Evolutionary conservation across 2,888 invertebrate species (phyloP).

Genomic region (Drosophila subquinaria): DNA sequence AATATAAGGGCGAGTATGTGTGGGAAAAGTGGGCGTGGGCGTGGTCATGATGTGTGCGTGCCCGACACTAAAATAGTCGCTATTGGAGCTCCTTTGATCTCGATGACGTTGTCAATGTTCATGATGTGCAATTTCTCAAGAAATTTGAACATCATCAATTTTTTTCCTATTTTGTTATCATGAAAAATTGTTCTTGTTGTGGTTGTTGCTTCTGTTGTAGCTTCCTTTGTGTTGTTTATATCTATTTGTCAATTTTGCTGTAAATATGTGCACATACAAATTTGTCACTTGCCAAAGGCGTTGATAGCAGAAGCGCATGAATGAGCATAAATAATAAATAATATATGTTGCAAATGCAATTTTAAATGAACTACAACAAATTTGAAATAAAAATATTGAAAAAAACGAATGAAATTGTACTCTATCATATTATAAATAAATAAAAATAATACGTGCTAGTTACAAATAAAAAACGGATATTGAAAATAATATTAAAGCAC

Average conservation of each 20-base stretch:
- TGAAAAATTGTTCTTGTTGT: constrained; percentile 28
- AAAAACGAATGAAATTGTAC: neutral
- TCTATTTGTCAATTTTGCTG: constrained; percentile 55
- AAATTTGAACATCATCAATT: constrained; percentile 77
- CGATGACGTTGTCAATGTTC: constrained; percentile 70
- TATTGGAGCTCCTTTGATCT: constrained; percentile 67
- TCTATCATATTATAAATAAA: neutral
- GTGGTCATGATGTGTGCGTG: constrained; percentile 27
- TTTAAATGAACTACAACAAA: neutral
- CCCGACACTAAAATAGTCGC: constrained; percentile 60
- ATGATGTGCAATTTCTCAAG: constrained; percentile 70
- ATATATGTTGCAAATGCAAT: neutral
- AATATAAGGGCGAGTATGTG: constrained; percentile 22
- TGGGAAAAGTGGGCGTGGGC: neutral
- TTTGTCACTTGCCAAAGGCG: constrained; percentile 42
- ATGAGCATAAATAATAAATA: constrained; percentile 21
- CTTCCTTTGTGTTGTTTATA: constrained; percentile 32
- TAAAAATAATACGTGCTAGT: neutral
- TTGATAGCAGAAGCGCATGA: constrained; percentile 20
- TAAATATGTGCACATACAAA: constrained; percentile 49
- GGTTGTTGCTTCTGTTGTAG: neutral
- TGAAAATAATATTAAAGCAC: neutral
- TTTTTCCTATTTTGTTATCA: constrained; percentile 43
- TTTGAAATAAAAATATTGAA: too few species aligned
- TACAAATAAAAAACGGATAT: neutral